Evolutionary conservation across 2,113 vertebrate genomes (phyloP).

Genomic region (Oxygymnocypris stewartii): DNA sequence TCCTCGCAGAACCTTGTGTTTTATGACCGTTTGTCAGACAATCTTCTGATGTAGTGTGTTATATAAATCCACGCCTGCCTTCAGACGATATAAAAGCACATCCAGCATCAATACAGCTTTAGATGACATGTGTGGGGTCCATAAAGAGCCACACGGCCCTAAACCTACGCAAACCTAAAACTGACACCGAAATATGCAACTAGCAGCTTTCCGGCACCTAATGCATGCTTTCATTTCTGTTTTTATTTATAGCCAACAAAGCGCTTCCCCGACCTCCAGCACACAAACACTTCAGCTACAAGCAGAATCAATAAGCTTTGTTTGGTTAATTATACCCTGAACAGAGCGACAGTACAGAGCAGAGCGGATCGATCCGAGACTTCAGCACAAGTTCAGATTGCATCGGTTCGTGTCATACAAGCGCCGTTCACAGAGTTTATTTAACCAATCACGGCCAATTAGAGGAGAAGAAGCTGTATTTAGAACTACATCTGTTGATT

Average conservation of each 20-base stretch:
- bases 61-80: conserved; percentile 43
- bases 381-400: neutral
- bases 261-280: neutral
- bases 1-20: conserved; percentile 10
- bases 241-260: conserved; percentile 26
- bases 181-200: conserved; percentile 32
- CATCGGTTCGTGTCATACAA: neutral
- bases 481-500: neutral
- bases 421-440: neutral
- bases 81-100: conserved; percentile 27
- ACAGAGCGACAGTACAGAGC: neutral
- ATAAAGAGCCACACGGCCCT: conserved; percentile 25
- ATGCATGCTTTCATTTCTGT: neutral
- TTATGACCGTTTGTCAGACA: neutral
- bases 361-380: neutral
- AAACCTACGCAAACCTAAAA: conserved; percentile 26
- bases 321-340: conserved; percentile 27
- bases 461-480: neutral
- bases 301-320: conserved; percentile 33
- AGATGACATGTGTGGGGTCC: conserved; percentile 31
- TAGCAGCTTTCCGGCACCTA: neutral
- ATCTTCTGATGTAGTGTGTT: conserved; percentile 44
- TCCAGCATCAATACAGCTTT: conserved; percentile 44
- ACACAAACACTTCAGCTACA: conserved; percentile 18
- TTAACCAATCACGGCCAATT: neutral